Conservation (phyloP, 2,888 invertebrate genomes). For the Rhingia campestris region DNA sequence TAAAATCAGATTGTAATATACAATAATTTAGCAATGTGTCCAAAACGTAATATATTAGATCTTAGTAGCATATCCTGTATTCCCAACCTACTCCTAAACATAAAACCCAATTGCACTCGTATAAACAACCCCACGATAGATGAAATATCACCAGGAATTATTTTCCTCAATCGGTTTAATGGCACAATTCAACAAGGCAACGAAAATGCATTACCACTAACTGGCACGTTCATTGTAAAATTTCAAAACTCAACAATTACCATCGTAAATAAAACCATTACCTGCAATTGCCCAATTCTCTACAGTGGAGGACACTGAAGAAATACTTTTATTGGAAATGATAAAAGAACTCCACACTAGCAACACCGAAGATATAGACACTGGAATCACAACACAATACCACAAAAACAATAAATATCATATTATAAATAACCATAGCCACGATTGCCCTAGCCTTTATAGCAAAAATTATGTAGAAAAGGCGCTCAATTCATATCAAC, state of each 20-base stretch:
- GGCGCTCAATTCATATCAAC: not conserved
- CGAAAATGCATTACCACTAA: conserved; percentile 3
- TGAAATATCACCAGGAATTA: conserved; percentile 27
- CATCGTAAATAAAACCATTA: conserved; percentile 10
- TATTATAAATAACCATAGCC: not conserved
- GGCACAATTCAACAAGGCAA: conserved; percentile 25
- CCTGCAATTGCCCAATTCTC: conserved; percentile 15
- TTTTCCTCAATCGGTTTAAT: conserved; percentile 29
- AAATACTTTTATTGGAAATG: conserved; percentile 44
- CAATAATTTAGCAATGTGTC: conserved; percentile 15
- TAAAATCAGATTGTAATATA: conserved; percentile 17
- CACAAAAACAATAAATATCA: not conserved
- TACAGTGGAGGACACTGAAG: conserved; percentile 3
- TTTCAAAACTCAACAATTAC: conserved; percentile 8
- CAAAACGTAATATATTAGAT: conserved; percentile 9
- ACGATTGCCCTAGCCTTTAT: not conserved
- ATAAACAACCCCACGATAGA: conserved; percentile 34
- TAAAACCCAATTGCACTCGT: conserved; percentile 10
- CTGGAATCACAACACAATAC: not conserved
- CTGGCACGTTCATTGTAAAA: conserved; percentile 1
- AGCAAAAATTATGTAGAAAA: conserved; percentile 2
- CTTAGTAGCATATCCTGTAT: conserved; percentile 22
- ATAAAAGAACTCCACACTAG: conserved; percentile 43
- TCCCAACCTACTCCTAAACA: conserved; percentile 7
- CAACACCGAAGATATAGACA: conserved; percentile 22